These are phyloP conservation scores for Pseudochirops cupreus DNA, from an alignment of 2,797 vertebrate genomes.

Conservation along the genomic window DNA sequence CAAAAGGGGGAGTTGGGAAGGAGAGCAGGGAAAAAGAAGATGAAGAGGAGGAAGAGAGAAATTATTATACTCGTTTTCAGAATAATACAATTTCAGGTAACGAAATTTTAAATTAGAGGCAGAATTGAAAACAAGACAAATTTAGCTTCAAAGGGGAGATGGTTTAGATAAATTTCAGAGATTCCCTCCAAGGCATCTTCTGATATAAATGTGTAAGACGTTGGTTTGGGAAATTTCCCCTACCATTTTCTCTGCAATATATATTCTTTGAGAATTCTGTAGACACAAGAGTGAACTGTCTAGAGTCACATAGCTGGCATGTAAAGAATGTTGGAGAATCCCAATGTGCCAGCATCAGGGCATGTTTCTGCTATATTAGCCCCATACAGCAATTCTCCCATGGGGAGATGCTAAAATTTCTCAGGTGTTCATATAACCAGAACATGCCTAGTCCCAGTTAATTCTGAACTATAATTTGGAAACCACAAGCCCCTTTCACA, in stretches of 20 bases:
- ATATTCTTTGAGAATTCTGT: not conserved
- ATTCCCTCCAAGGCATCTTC: not conserved
- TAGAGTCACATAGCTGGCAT: too few relatives aligned
- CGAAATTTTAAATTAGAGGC: conserved; percentile 51
- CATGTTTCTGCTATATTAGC: too few relatives aligned
- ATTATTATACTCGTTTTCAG: not conserved
- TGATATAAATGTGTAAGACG: not conserved
- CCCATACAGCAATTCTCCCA: too few relatives aligned
- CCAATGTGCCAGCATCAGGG: too few relatives aligned
- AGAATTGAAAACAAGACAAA: conserved; percentile 36
- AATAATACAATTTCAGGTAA: not conserved
- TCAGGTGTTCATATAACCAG: not conserved
- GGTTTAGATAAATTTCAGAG: conserved; percentile 26
- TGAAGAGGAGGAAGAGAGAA: not conserved
- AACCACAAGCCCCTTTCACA: not conserved
- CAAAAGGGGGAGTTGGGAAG: not conserved
- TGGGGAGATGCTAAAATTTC: not conserved
- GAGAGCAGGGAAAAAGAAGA: not conserved
- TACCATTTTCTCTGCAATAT: not conserved
- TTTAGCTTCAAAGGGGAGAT: not conserved
- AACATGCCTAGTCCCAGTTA: conserved; percentile 20
- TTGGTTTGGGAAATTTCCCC: not conserved
- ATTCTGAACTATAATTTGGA: not conserved
- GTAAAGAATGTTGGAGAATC: too few relatives aligned
- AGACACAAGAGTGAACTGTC: too few relatives aligned